Evolutionary conservation across 2,797 vertebrate genomes (phyloP).

Genomic region (Cygnus olor): DNA sequence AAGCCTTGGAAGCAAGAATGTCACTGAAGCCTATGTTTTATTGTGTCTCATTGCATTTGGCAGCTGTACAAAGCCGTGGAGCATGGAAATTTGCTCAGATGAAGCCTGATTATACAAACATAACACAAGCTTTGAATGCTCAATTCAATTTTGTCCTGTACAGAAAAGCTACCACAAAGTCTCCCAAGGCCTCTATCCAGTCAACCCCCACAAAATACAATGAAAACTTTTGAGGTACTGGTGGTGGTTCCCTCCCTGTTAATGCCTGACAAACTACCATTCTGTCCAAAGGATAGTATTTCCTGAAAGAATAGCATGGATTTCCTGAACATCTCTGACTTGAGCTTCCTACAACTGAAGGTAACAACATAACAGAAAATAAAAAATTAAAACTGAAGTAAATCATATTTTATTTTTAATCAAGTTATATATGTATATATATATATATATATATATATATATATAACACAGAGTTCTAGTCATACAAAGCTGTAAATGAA

Average conservation of each 20-base stretch:
- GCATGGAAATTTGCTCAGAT: not conserved
- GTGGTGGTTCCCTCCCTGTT: not conserved
- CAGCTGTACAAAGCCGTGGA: slow-evolving; percentile 1
- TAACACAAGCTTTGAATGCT: not conserved
- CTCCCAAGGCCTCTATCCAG: not conserved
- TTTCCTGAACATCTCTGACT: not conserved
- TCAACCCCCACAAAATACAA: not conserved
- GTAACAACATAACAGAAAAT: not conserved
- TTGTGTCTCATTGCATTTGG: not conserved
- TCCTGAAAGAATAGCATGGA: too few species aligned
- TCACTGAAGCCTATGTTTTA: slow-evolving; percentile 7
- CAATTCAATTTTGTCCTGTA: not conserved
- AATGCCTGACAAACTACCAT: not conserved
- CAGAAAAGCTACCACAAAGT: not conserved
- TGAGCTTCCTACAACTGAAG: not conserved
- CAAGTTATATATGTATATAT: fast-evolving
- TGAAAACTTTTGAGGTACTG: not conserved
- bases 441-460: fast-evolving
- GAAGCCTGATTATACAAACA: not conserved
- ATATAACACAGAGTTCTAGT: not conserved
- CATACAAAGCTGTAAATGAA: not conserved
- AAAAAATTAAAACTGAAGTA: not conserved
- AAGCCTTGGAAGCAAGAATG: slow-evolving; percentile 27
- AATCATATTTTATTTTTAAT: not conserved
- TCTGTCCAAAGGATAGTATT: not conserved